phyloP scores from a whole-genome alignment of 2,113 vertebrate genomes.

The Todiramphus saurophagus region DNA sequence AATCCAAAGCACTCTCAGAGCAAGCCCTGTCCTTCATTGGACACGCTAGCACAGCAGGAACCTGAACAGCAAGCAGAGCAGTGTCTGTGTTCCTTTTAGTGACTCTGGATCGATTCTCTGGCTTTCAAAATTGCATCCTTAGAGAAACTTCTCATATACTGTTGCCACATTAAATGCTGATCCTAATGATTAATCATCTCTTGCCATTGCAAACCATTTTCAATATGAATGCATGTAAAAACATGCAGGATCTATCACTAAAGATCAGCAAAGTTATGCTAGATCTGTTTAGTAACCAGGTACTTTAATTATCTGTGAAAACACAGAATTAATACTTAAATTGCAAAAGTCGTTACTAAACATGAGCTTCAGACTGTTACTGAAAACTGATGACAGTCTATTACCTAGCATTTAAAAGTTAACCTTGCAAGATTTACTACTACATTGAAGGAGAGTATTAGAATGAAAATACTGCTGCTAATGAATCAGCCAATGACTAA shows the following conservation, averaged over 20 bases:
- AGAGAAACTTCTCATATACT: constrained; percentile 6
- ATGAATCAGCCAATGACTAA: constrained; percentile 27
- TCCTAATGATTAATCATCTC: constrained; percentile 35
- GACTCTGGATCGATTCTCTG: not conserved
- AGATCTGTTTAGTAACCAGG: not conserved
- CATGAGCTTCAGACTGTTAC: not conserved
- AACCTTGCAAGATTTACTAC: constrained; percentile 3
- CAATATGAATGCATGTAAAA: constrained; percentile 11
- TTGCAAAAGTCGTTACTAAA: not conserved
- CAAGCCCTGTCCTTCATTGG: not conserved
- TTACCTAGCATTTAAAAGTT: constrained; percentile 23
- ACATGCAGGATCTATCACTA: not conserved
- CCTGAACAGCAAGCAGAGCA: not conserved
- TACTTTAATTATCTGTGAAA: not conserved
- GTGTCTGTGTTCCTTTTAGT: not conserved
- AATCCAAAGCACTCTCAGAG: not conserved
- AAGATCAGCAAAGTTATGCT: constrained; percentile 35
- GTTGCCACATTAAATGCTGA: constrained; percentile 16
- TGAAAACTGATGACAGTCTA: not conserved
- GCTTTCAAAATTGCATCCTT: constrained; percentile 12
- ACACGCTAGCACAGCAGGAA: not conserved
- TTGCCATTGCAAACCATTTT: not conserved
- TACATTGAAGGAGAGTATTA: not conserved
- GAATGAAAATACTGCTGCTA: constrained; percentile 6
- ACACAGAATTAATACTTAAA: constrained; percentile 1